Evolutionary conservation across 2,888 invertebrate genomes (phyloP), one percentile per base, ranked within the genome.

Genomic region (Sepioteuthis lessoniana): DNA sequence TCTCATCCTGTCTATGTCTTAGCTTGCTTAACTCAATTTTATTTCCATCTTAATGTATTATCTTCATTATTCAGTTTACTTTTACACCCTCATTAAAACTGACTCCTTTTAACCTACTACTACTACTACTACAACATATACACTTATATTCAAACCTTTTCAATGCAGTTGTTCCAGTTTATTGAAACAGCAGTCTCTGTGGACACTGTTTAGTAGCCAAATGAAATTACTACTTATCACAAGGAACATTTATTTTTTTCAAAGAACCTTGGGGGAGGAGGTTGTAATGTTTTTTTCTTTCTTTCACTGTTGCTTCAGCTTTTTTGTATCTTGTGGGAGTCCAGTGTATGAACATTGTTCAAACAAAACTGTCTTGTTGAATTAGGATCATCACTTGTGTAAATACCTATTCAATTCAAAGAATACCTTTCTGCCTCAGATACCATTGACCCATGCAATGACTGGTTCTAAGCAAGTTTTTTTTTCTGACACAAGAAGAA

Each of bases 171-270:
- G 76, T 76, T 76, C 35, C 76, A 76, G 76, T 76, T 76, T 76
- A 76, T 76, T 76, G n/a, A 76, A 76, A 76, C 76, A 76, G 31
- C 76, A 76, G 31, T 76, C 76, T 31, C 76, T 8, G 31, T 76
- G 76, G 76, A 76, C n/a, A n/a, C n/a, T 13, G n/a, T 76, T 76
- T 76, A n/a, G 16, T n/a, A 76, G n/a, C 76, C 76, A 76, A 76
- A 76, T 76, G n/a, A 76, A 76, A 76, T 76, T 76, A 76, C 76
- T 76, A 76, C 76, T 76, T 76, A 76, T 76, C n/a, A 76, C 76
- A 35, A n/a, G n/a, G n/a, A 76, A 76, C 76, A 76, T 76, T 76
- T 35, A n/a, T 76, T n/a, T 76, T 55, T 55, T n/a, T 35, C 16
- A 76, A n/a, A 13, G 13, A 76, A n/a, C n/a, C n/a, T 76, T 76